Conservation (phyloP, 30 jellyfish, hydroid and myxozoan species). For the Hydra vulgaris region DNA sequence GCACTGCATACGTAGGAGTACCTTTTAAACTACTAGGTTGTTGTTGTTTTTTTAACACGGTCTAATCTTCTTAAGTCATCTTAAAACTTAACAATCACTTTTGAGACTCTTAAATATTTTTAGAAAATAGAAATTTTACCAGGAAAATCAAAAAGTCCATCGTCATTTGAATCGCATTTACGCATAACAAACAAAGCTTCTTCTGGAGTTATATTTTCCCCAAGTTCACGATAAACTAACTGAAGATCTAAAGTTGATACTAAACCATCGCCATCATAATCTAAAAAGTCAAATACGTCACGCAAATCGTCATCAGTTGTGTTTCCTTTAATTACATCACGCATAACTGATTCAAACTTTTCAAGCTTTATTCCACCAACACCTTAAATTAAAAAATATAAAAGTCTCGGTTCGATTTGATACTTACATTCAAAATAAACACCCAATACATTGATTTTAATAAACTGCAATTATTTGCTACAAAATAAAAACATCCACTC, state of each 20-base stretch:
- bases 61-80: too few relatives aligned
- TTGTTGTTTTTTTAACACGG: too few relatives aligned
- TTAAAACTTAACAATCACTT: too few relatives aligned
- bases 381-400: slow-evolving; percentile 33
- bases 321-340: slow-evolving; percentile 49
- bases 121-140: slow-evolving; percentile 53
- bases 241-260: slow-evolving; percentile 52
- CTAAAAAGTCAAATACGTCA: slow-evolving; percentile 59
- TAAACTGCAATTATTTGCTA: too few relatives aligned
- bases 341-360: slow-evolving; percentile 54
- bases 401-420: too few relatives aligned
- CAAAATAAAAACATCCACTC: too few relatives aligned
- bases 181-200: slow-evolving; percentile 49
- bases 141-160: slow-evolving; percentile 70
- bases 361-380: slow-evolving; percentile 72
- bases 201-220: slow-evolving; percentile 41
- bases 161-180: slow-evolving; percentile 38
- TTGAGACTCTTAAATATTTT: too few relatives aligned
- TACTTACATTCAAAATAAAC: too few relatives aligned
- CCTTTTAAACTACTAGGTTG: too few relatives aligned
- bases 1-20: too few relatives aligned
- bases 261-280: slow-evolving; percentile 53
- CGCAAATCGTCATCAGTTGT: slow-evolving; percentile 57
- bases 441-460: too few relatives aligned
- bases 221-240: slow-evolving; percentile 23